Conservation (phyloP, 2,113 vertebrate genomes). For the Trinectes maculatus region DNA sequence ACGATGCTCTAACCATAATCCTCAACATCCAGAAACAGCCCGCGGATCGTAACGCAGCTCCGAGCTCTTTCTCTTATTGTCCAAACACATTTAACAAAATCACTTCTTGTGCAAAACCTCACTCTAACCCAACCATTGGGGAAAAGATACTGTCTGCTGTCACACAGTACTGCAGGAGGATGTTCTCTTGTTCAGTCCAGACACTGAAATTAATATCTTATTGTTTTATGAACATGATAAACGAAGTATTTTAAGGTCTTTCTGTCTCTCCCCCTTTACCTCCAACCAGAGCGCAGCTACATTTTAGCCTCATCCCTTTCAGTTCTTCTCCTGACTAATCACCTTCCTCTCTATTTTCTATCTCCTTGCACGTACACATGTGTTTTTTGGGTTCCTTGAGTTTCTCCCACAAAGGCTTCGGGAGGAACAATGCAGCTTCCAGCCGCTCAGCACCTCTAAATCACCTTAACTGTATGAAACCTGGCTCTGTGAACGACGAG, state of each 20-base stretch:
- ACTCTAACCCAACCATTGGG: background rate
- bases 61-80: background rate
- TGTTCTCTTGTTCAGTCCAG: constrained; percentile 7
- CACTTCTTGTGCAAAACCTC: background rate
- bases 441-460: constrained; percentile 35
- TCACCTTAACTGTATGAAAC: constrained; percentile 31
- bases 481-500: constrained; percentile 38
- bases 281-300: background rate
- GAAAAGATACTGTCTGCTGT: no score
- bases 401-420: constrained; percentile 15
- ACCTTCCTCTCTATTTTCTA: constrained; percentile 44
- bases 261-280: constrained; percentile 13
- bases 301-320: constrained; percentile 5
- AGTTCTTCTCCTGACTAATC: constrained; percentile 35
- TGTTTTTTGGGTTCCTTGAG: background rate
- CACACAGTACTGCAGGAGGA: no score
- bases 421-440: constrained; percentile 48
- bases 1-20: background rate
- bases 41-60: background rate
- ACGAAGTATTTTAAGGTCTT: constrained; percentile 1
- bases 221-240: constrained; percentile 26
- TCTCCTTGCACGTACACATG: constrained; percentile 36
- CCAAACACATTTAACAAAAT: constrained; percentile 2
- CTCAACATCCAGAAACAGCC: background rate
- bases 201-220: constrained; percentile 13